phyloP scores from a whole-genome alignment of 23 tunicate species.

The Phallusia fumigata region DNA sequence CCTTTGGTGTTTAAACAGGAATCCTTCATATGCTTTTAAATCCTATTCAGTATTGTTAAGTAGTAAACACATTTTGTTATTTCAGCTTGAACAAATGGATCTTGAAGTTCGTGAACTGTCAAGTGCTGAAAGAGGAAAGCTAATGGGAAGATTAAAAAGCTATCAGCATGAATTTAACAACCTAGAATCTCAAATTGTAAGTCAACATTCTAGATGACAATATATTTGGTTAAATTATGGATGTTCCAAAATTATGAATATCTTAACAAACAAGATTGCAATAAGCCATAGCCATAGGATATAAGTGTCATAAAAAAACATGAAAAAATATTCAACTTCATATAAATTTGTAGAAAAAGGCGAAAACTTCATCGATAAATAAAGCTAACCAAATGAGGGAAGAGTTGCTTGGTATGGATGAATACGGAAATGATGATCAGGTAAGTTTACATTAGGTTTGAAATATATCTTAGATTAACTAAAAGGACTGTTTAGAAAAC shows the following conservation, averaged over 20 bases:
- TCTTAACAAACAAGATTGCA: neutral
- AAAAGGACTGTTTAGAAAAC: constrained; percentile 40
- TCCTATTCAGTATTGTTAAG: no score
- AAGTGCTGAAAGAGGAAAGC: constrained; percentile 77
- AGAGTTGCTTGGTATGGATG: constrained; percentile 70
- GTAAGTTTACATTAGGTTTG: constrained; percentile 4
- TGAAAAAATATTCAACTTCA: no score
- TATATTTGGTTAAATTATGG: neutral
- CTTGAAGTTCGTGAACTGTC: constrained; percentile 84
- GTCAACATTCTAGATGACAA: constrained; percentile 10
- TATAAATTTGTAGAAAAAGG: constrained; percentile 35
- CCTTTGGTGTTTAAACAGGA: no score
- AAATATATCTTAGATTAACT: neutral
- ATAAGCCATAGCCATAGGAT: neutral
- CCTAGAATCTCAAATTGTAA: constrained; percentile 76
- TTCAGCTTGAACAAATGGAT: constrained; percentile 94
- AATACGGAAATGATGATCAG: constrained; percentile 36
- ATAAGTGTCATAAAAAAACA: no score
- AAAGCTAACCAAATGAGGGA: constrained; percentile 70
- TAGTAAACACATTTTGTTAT: no score
- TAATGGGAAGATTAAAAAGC: constrained; percentile 71
- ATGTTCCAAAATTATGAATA: neutral
- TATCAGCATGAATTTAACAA: constrained; percentile 82
- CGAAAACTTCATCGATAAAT: constrained; percentile 44
- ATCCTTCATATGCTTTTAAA: no score